Conservation (phyloP, 1,140 invertebrate genomes). For the Saxidomus purpurata region DNA sequence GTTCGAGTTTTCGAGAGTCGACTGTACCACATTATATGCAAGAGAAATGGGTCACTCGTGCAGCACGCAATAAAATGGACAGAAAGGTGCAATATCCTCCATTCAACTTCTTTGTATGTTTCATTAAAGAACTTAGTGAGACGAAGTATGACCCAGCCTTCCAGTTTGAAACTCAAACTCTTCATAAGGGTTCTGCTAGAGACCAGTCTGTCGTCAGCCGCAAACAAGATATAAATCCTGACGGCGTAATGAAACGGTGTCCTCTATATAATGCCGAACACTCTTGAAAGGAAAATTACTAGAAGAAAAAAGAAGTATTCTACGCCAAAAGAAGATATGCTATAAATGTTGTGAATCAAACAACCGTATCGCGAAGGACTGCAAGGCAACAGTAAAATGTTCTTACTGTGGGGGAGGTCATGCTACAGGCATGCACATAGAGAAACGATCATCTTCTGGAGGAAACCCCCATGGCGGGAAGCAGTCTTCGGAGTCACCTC, state of each 20-base stretch:
- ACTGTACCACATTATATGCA: conserved; percentile 64
- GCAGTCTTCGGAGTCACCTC: background rate
- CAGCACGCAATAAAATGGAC: conserved; percentile 58
- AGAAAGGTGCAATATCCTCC: conserved; percentile 56
- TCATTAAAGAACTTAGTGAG: conserved; percentile 40
- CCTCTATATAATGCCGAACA: no score
- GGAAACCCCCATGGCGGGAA: background rate
- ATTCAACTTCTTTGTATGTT: conserved; percentile 69
- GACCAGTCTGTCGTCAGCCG: background rate
- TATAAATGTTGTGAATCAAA: conserved; percentile 44
- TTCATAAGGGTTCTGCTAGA: background rate
- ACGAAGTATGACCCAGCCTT: conserved; percentile 21
- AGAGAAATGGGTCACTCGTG: conserved; percentile 71
- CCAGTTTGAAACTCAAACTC: background rate
- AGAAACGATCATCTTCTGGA: background rate
- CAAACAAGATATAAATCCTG: background rate
- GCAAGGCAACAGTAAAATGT: conserved; percentile 29
- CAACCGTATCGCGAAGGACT: conserved; percentile 27
- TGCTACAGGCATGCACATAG: background rate
- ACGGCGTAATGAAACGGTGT: no score
- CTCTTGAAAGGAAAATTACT: no score
- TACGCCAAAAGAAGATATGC: conserved; percentile 25
- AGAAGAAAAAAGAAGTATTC: no score
- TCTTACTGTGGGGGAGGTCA: conserved; percentile 1
- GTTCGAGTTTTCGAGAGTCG: background rate